Conservation (phyloP, 1,140 invertebrate species). For the Pseudomyrmex sp. region DNA sequence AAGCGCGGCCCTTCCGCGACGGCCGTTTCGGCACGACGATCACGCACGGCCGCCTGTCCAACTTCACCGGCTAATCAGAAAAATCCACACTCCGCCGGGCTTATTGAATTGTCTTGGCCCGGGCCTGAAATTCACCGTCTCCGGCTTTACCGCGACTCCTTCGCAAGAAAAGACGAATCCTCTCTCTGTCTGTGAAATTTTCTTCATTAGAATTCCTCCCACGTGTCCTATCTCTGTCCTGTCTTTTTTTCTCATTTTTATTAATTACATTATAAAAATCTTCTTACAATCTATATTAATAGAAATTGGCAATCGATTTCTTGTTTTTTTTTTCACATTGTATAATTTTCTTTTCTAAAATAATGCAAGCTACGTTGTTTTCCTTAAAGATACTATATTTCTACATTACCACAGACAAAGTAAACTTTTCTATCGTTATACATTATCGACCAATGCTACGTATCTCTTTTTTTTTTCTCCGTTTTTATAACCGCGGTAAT, state of each 20-base stretch:
- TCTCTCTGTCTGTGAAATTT: background rate
- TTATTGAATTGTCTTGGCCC: constrained; percentile 81
- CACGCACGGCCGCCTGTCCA: constrained; percentile 79
- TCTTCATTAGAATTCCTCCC: background rate
- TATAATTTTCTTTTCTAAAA: background rate
- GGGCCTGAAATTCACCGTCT: constrained; percentile 3
- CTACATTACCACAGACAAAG: no score
- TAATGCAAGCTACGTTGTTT: no score
- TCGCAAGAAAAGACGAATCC: constrained; percentile 5
- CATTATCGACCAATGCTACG: no score
- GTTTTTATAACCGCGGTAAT: constrained; percentile 21
- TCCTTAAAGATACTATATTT: no score
- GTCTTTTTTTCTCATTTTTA: constrained; percentile 1
- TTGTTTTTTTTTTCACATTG: background rate
- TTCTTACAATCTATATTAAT: background rate
- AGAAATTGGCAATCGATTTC: background rate
- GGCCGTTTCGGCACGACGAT: constrained; percentile 78
- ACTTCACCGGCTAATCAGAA: constrained; percentile 82
- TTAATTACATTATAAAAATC: background rate
- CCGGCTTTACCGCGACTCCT: background rate
- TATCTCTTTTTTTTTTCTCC: background rate
- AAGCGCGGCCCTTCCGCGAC: constrained; percentile 63
- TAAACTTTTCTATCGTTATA: no score
- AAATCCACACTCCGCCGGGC: constrained; percentile 80
- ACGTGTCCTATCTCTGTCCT: background rate